Evolutionary conservation across 2,113 vertebrate species (phyloP), one percentile per base, ranked within the genome.

Genomic region (Glaucomys volans): DNA sequence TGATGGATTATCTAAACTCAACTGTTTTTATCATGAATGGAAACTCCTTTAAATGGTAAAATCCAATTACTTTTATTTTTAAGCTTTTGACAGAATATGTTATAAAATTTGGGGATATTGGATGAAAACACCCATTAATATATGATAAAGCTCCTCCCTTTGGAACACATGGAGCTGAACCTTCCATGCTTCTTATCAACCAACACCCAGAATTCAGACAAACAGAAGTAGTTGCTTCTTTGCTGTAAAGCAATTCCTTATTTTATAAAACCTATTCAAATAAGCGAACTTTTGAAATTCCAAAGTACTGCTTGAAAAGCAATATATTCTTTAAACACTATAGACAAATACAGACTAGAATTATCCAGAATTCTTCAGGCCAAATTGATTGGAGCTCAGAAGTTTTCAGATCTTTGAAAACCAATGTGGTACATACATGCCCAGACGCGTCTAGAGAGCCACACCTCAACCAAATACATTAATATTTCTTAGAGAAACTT

Each of bases 151-250:
- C 26, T 32, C 5, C 16, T 32, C 54, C 76, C 71, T 47, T 83
- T 40, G 71, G 59, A 81, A 76, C 4, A 30, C 8, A 57, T 35
- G 30, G 84, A 86, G 42, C 17, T 94, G 24, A 95, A 57, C 7
- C 2, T 28, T 54, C 47, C 24, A 75, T 80, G 13, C 26, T 91
- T 72, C 42, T 84, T 4, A 90, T 30, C 24, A 92, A 83, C 52
- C 44, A 91, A 93, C n/a, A 62, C 32, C 24, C 24, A 95, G 69
- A 95, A 62, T 50, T 85, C 69, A 74, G 91, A 86, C 30, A 96
- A 96, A 95, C 5, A 97, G 87, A 96, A 90, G 40, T 32, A 90
- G 47, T 10, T 22, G 28, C 9, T 52, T 83, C 26, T 82, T 84
- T n/a, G 20, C 59, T 96, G 76, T 85, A 91, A 80, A 82, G 10